Conservation (phyloP, 2,797 vertebrate genomes). For the Notamacropus eugenii region DNA sequence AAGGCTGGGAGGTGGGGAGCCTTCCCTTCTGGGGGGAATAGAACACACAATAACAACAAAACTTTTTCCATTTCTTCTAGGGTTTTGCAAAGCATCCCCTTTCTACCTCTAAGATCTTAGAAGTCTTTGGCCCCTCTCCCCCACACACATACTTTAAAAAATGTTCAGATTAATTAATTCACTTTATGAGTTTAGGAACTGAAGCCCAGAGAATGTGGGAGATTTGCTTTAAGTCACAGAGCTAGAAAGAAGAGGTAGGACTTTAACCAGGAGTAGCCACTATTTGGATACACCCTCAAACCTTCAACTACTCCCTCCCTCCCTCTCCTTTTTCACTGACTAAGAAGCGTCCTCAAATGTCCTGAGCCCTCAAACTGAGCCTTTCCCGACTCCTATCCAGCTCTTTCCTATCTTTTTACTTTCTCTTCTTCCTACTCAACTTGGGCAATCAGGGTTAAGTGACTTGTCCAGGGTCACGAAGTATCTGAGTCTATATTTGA, state of each 20-base stretch:
- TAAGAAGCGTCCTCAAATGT: background rate
- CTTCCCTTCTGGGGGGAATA: background rate
- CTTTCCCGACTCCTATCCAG: background rate
- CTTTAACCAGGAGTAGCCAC: background rate
- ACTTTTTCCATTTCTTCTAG: background rate
- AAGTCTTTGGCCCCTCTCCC: background rate
- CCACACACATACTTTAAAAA: background rate
- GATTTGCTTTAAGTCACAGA: background rate
- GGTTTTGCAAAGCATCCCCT: background rate
- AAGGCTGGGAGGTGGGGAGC: background rate
- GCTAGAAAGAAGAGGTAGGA: background rate
- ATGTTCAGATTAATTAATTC: background rate
- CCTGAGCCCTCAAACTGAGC: background rate
- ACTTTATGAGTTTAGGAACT: background rate
- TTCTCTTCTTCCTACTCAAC: background rate
- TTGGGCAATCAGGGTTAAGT: too few species aligned
- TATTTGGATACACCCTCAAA: background rate
- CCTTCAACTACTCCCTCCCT: background rate
- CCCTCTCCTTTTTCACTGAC: background rate
- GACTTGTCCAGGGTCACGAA: too few species aligned
- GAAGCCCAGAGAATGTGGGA: background rate
- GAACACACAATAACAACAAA: background rate
- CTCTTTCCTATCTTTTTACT: background rate
- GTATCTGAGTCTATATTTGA: too few species aligned
- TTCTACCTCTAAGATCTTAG: background rate